Base-by-base conservation (phyloP, 2,797 vertebrate genomes). In the Poeciliopsis infans region DNA sequence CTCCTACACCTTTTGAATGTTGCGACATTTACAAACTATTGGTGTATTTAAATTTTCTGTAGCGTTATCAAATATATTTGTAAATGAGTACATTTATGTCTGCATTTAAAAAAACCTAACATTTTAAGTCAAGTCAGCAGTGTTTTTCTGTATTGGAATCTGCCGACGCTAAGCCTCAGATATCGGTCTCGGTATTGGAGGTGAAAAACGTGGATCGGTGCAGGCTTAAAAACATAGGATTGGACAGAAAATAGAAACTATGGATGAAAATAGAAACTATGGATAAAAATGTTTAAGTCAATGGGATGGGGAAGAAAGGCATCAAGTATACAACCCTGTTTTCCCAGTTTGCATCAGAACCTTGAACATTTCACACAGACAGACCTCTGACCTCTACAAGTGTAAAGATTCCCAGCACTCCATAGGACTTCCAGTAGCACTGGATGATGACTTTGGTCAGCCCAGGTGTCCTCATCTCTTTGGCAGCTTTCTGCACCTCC, bases 361-460 rank as follows among this genome's bases (percentile, higher is more conserved):
- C 68, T 25, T n/a, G 41, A 69, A 66, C 12, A 15, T 68, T 36
- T 68, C 15, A 61, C 28, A 74, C 16, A 41, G 45, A 7, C 0
- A 25, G 61, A 45, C 68, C 69, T 77, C 91, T 91, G 90, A 98
- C 98, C 97, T 99, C 98, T 57, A 97, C 23, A 23, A 98, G 82
- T 0, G 97, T 98, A 79, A 97, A 97, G 88, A 97, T 20, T 45
- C 98, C 98, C 86, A 99, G 92, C 89, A 97, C 66, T 74, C 96
- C 81, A 68, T 98, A 98, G 0, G 96, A 86, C 80, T 95, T 99
- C 97, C 97, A 98, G 90, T 96, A 97, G 94, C 97, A 98, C 76
- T 88, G 95, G 66, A 99, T 95, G 85, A 99, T 96, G 49, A 94
- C 96, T 95, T 94, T 96, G 11, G 94, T 91, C 87, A 99, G 96